phyloP scores from a whole-genome alignment of 2,888 invertebrate genomes.

The Nebria salina region DNA sequence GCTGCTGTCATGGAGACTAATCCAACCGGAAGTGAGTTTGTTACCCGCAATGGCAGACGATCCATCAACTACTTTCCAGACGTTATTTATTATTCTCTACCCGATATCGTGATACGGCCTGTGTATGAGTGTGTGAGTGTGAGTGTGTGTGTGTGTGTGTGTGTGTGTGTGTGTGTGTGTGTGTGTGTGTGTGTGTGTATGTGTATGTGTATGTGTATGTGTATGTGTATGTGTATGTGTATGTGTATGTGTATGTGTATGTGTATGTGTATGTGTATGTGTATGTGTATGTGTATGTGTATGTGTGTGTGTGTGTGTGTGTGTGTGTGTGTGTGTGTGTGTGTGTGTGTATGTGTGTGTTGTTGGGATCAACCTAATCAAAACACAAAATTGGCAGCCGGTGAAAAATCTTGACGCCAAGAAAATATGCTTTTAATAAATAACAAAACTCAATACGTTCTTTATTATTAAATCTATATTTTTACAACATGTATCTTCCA shows the following conservation, averaged over 20 bases:
- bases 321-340: neutral
- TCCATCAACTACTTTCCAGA: slow-evolving; percentile 44
- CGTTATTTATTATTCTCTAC: slow-evolving; percentile 44
- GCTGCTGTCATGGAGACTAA: slow-evolving; percentile 42
- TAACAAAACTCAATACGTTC: neutral
- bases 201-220: no score
- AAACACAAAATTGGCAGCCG: slow-evolving; percentile 24
- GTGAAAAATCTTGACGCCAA: slow-evolving; percentile 14
- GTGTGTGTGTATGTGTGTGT: neutral
- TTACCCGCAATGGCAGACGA: slow-evolving; percentile 45
- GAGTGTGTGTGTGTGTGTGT: neutral
- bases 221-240: no score
- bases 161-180: neutral
- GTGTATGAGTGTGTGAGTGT: slow-evolving; percentile 6
- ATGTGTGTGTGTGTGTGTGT: no score
- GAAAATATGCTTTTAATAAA: neutral
- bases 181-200: neutral
- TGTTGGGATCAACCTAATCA: slow-evolving; percentile 19
- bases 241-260: neutral
- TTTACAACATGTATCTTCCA: no score
- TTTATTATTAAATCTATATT: neutral
- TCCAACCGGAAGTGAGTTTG: slow-evolving; percentile 44
- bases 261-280: neutral
- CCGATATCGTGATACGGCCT: slow-evolving; percentile 24
- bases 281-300: no score